These are phyloP conservation scores for Drosophila quasianomalipes DNA, from an alignment of 2,888 invertebrate genomes.

Conservation along the genomic window DNA sequence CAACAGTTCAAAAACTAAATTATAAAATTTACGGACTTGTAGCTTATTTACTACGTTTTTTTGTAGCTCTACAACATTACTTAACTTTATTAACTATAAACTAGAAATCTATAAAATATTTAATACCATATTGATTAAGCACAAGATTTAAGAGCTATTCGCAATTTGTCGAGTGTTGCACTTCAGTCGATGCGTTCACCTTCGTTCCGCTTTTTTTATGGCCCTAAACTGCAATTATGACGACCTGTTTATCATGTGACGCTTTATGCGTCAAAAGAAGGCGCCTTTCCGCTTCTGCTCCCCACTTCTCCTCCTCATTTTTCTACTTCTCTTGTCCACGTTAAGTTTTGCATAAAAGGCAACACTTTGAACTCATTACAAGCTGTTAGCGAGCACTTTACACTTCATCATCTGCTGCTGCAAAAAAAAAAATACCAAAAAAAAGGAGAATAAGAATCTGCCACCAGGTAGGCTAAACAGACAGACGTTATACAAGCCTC, in stretches of 20 bases:
- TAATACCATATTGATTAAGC: neutral
- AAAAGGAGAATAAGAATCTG: constrained; percentile 5
- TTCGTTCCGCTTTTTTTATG: neutral
- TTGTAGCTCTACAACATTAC: neutral
- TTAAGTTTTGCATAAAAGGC: constrained; percentile 51
- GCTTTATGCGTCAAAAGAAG: constrained; percentile 2
- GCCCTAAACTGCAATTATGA: neutral
- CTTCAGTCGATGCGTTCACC: neutral
- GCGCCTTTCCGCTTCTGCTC: neutral
- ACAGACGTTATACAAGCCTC: constrained; percentile 10
- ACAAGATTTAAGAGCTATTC: neutral
- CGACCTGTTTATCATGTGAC: neutral
- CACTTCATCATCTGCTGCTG: constrained; percentile 67
- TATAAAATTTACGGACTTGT: neutral
- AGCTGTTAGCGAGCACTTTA: constrained; percentile 78
- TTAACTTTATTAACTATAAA: neutral
- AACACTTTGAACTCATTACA: constrained; percentile 73
- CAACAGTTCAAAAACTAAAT: neutral
- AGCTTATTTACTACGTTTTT: neutral
- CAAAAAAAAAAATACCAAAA: constrained; percentile 1
- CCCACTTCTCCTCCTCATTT: neutral
- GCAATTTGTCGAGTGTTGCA: neutral
- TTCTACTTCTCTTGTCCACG: neutral
- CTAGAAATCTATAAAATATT: neutral
- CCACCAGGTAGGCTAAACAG: constrained; percentile 26